A percentile compares a stretch with the other conserved stretches of the same genome.
phyloP scores from a whole-genome alignment of 2,888 invertebrate species.

The Eupeodes luniger region DNA sequence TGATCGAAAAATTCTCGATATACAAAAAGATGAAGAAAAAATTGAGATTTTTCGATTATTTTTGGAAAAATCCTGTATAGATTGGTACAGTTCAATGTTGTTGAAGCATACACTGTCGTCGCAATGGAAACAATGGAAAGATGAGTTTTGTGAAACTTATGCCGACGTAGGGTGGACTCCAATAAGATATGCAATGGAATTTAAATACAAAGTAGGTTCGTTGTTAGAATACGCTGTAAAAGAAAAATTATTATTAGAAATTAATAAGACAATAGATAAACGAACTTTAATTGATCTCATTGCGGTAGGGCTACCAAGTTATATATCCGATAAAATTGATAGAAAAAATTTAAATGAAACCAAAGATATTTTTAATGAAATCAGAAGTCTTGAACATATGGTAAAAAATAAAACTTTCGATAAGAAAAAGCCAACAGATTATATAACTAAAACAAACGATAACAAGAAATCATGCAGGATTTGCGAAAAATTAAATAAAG shows the following conservation, averaged over 20 bases:
- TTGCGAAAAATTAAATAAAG: not conserved
- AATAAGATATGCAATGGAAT: too few species aligned
- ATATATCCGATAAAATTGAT: constrained; percentile 69
- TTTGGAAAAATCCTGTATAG: too few species aligned
- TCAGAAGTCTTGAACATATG: constrained; percentile 78
- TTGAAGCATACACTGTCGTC: too few species aligned
- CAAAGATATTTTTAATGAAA: constrained; percentile 77
- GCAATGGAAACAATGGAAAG: too few species aligned
- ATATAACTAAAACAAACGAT: constrained; percentile 25
- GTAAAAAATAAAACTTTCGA: constrained; percentile 65
- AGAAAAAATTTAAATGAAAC: constrained; percentile 46
- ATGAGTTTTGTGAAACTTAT: too few species aligned
- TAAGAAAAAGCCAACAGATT: constrained; percentile 43
- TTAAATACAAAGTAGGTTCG: too few species aligned
- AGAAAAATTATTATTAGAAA: not conserved
- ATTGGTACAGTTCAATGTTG: too few species aligned
- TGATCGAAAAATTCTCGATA: too few species aligned
- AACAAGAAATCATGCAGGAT: constrained; percentile 52
- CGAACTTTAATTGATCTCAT: constrained; percentile 1
- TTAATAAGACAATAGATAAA: constrained; percentile 3
- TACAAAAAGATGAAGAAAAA: too few species aligned
- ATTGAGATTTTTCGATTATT: too few species aligned
- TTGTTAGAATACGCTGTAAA: too few species aligned
- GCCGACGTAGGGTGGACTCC: too few species aligned
- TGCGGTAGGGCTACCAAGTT: not conserved